Percentiles rank a stretch among this genome's conserved stretches.
phyloP scores from a whole-genome alignment of 2,888 invertebrate species.

The Tineola bisselliella region DNA sequence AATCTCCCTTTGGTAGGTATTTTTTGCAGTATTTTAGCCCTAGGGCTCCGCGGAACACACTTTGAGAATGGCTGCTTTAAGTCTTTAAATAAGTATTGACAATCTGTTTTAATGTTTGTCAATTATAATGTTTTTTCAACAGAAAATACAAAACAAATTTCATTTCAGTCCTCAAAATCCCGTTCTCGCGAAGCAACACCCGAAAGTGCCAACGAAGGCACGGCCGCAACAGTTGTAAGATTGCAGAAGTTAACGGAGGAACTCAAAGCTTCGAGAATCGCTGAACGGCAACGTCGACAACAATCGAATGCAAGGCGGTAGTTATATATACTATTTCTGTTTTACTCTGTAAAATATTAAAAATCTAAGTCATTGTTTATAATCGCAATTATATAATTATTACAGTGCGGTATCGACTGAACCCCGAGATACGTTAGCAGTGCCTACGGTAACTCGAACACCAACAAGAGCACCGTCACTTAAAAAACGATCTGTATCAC shows the following conservation, averaged over 20 bases:
- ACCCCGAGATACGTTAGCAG: slow-evolving; percentile 52
- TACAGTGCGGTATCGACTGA: slow-evolving; percentile 60
- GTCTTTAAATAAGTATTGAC: no score
- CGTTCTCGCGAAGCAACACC: slow-evolving; percentile 75
- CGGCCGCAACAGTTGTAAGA: slow-evolving; percentile 64
- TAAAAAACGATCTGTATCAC: slow-evolving; percentile 60
- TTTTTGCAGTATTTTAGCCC: no score
- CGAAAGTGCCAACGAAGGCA: slow-evolving; percentile 25
- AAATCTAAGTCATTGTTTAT: background rate
- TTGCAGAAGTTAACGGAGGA: slow-evolving; percentile 80
- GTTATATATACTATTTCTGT: background rate
- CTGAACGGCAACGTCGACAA: slow-evolving; percentile 51
- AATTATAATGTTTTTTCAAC: no score
- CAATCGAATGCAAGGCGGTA: slow-evolving; percentile 51
- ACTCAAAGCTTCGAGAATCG: slow-evolving; percentile 61
- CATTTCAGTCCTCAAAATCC: slow-evolving; percentile 70
- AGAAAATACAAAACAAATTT: no score
- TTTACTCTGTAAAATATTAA: no score
- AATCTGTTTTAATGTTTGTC: no score
- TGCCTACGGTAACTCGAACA: slow-evolving; percentile 39
- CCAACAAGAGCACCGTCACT: slow-evolving; percentile 54
- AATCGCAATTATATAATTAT: slow-evolving; percentile 13
- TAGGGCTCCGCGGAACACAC: no score
- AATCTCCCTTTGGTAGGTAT: no score
- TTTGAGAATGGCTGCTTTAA: no score